Percentiles rank a stretch among this genome's conserved stretches.
Conservation (phyloP, 2,888 invertebrate genomes). For the Erannis defoliaria region DNA sequence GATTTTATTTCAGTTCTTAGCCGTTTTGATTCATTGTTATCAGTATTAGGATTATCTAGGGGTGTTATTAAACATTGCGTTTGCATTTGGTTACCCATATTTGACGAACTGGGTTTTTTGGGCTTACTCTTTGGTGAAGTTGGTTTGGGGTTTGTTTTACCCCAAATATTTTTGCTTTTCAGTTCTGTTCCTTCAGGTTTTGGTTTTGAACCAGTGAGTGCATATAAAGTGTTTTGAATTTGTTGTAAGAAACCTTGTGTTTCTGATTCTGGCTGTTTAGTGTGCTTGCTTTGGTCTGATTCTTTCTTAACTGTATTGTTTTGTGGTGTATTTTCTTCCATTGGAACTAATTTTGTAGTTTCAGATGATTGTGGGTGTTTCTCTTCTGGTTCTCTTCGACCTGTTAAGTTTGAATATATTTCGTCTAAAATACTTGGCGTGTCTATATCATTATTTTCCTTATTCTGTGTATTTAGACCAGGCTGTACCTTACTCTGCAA, state of each 20-base stretch:
- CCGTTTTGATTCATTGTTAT: neutral
- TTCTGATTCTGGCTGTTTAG: neutral
- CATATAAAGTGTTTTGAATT: constrained; percentile 12
- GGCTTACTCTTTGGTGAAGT: constrained; percentile 1
- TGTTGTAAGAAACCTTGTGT: constrained; percentile 2
- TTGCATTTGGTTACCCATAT: constrained; percentile 2
- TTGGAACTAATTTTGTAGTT: neutral
- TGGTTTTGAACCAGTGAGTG: neutral
- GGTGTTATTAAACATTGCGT: neutral
- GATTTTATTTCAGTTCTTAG: neutral
- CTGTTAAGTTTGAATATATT: constrained; percentile 3
- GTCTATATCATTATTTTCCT: neutral
- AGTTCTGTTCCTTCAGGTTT: neutral
- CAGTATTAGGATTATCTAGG: neutral
- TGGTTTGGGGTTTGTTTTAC: neutral
- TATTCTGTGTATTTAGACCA: neutral
- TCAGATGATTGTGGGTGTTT: neutral
- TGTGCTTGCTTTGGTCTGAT: neutral
- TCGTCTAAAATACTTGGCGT: neutral
- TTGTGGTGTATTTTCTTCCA: neutral
- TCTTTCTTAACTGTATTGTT: neutral
- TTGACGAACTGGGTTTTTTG: constrained; percentile 3
- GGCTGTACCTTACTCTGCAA: neutral
- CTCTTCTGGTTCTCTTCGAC: neutral
- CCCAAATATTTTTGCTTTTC: neutral